Evolutionary conservation across 92 coral and sea anemone genomes (phyloP).

Genomic region (Blastomussa wellsi): DNA sequence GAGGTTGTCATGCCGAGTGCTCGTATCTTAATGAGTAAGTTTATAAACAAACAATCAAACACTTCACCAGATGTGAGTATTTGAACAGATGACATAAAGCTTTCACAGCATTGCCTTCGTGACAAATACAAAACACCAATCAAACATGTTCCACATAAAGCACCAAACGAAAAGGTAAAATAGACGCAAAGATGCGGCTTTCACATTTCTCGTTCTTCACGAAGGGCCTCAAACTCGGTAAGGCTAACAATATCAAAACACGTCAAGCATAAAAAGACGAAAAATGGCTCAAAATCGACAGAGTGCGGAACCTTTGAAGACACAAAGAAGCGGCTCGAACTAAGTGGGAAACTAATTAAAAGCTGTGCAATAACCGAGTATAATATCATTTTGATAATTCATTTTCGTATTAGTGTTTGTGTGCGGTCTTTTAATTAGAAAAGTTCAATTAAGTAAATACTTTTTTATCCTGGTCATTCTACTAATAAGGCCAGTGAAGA

Average conservation of each 20-base stretch:
- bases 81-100: background rate
- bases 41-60: slow-evolving; percentile 63
- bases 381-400: slow-evolving; percentile 6
- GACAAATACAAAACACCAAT: background rate
- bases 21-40: slow-evolving; percentile 56
- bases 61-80: slow-evolving; percentile 43
- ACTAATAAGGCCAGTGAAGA: background rate
- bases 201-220: background rate
- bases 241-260: background rate
- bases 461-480: background rate
- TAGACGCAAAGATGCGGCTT: background rate
- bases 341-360: slow-evolving; percentile 21
- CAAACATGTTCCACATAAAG: background rate
- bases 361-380: background rate
- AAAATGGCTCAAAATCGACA: slow-evolving; percentile 4
- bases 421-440: slow-evolving; percentile 1
- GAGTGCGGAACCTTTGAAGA: slow-evolving; percentile 12
- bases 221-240: background rate
- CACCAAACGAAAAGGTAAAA: background rate
- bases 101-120: background rate
- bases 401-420: background rate
- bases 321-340: background rate
- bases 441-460: background rate
- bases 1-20: slow-evolving; percentile 5
- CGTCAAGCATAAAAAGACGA: background rate